Conservation (phyloP, 2,888 invertebrate species). For the Clanis bilineata region DNA sequence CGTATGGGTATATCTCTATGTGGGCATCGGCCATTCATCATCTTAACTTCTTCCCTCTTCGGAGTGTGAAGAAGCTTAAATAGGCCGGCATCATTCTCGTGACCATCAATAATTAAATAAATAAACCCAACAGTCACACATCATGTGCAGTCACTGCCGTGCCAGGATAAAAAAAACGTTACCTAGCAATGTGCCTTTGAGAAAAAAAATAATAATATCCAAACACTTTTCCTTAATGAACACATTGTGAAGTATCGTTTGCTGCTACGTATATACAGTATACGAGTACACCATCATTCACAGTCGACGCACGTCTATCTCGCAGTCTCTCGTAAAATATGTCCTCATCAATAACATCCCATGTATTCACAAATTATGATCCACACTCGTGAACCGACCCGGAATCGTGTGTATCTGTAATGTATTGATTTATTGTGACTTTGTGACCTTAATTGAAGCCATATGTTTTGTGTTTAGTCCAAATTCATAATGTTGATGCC, state of each 20-base stretch:
- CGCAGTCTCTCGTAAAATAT: slow-evolving; percentile 11
- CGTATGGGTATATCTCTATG: too few species aligned
- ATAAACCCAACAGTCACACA: too few species aligned
- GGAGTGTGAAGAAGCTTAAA: too few species aligned
- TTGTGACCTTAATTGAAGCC: background rate
- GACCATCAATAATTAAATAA: too few species aligned
- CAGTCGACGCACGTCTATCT: slow-evolving; percentile 1
- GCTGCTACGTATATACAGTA: slow-evolving; percentile 1
- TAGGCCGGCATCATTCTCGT: too few species aligned
- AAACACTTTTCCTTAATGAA: background rate
- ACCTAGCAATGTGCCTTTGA: too few species aligned
- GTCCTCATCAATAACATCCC: slow-evolving; percentile 17
- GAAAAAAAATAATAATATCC: background rate
- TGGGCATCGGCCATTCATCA: too few species aligned
- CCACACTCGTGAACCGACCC: background rate
- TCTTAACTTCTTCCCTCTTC: too few species aligned
- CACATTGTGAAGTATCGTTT: background rate
- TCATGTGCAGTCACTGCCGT: too few species aligned
- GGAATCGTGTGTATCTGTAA: background rate
- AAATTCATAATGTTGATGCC: too few species aligned
- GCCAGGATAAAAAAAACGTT: too few species aligned
- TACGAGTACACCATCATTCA: slow-evolving; percentile 6
- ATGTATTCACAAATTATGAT: slow-evolving; percentile 14
- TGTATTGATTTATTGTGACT: background rate
- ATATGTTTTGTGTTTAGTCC: background rate